Evolutionary conservation across 1,140 invertebrate species (phyloP).

Genomic region (Luehdorfia chinensis): DNA sequence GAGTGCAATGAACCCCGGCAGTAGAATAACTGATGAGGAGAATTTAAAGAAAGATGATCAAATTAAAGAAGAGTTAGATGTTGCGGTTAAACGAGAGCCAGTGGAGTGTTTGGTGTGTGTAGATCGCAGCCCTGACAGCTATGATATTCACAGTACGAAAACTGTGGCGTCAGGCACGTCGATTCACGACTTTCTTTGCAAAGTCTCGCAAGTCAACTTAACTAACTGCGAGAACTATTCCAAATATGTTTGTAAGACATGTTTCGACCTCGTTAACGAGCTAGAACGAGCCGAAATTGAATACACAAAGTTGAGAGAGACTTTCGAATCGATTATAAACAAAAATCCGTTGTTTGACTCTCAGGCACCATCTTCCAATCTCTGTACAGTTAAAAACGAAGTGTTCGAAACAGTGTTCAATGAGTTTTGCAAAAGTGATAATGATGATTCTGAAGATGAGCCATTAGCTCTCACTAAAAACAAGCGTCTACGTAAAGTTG

Average conservation of each 20-base stretch:
- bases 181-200: constrained; percentile 45
- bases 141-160: constrained; percentile 38
- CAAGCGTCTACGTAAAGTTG: constrained; percentile 43
- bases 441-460: constrained; percentile 68
- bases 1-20: constrained; percentile 41
- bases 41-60: constrained; percentile 7
- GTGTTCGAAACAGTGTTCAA: constrained; percentile 4
- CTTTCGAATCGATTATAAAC: constrained; percentile 57
- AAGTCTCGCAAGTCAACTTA: constrained; percentile 41
- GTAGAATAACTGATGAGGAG: constrained; percentile 18
- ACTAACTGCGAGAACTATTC: constrained; percentile 24
- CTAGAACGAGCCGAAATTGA: constrained; percentile 59
- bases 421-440: constrained; percentile 22
- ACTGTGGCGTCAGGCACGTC: constrained; percentile 43
- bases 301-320: constrained; percentile 55
- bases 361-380: constrained; percentile 20
- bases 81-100: constrained; percentile 49
- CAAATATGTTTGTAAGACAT: constrained; percentile 56
- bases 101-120: constrained; percentile 56
- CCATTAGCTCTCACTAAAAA: constrained; percentile 59
- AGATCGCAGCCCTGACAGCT: constrained; percentile 33
- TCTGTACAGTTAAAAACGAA: constrained; percentile 49
- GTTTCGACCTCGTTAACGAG: constrained; percentile 56
- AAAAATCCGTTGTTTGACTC: constrained; percentile 59
- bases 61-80: constrained; percentile 51